Percentiles rank a stretch among this genome's conserved stretches.
Evolutionary conservation across 2,113 vertebrate genomes (phyloP).

Genomic region (Hippocampus barbouri): DNA sequence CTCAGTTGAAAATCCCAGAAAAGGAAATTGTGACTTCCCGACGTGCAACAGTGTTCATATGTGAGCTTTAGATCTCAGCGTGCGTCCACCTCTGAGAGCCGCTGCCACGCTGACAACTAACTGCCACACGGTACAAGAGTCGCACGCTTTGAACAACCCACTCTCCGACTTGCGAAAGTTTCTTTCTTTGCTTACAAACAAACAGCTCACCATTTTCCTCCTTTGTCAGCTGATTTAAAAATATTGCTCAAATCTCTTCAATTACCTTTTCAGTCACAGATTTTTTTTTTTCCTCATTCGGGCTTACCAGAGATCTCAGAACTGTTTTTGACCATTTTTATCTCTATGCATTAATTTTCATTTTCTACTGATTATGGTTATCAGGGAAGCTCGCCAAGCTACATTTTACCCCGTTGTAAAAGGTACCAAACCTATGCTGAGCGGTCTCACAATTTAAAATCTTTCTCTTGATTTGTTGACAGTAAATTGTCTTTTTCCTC

Average conservation of each 20-base stretch:
- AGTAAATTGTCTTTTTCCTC: not conserved
- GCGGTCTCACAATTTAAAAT: too few relatives aligned
- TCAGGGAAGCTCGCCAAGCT: too few relatives aligned
- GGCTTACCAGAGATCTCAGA: not conserved
- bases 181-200: not conserved
- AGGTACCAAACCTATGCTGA: too few relatives aligned
- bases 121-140: not conserved
- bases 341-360: not conserved
- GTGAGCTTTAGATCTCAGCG: not conserved
- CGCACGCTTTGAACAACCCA: constrained; percentile 10
- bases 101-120: not conserved
- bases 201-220: not conserved
- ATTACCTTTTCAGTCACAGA: not conserved
- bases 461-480: not conserved
- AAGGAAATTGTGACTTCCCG: not conserved
- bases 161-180: not conserved
- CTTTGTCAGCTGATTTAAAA: not conserved
- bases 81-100: constrained; percentile 3
- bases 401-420: too few relatives aligned
- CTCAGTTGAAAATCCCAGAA: not conserved
- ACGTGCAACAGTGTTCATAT: not conserved
- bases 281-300: not conserved
- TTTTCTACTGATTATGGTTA: not conserved
- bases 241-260: not conserved
- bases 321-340: not conserved